phyloP scores from a whole-genome alignment of 2,113 vertebrate genomes.

The Petaurus breviceps region DNA sequence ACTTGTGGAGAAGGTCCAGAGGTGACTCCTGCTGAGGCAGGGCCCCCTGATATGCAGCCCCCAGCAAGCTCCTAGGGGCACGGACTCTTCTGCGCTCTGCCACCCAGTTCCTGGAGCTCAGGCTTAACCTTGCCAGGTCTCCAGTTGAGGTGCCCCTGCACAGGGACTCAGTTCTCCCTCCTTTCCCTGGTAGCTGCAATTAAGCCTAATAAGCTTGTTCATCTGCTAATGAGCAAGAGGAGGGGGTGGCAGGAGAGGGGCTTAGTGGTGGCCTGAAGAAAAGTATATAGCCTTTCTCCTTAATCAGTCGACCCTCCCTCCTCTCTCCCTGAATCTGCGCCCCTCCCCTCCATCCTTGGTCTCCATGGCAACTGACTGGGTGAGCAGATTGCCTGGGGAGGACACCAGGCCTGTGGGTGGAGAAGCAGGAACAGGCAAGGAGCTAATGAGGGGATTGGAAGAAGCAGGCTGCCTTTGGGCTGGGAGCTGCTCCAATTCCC shows the following conservation, averaged over 20 bases:
- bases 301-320: constrained; percentile 62
- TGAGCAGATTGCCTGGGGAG: constrained; percentile 73
- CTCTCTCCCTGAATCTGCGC: constrained; percentile 34
- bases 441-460: constrained; percentile 67
- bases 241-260: background rate
- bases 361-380: constrained; percentile 74
- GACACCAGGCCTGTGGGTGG: constrained; percentile 78
- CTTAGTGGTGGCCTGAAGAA: constrained; percentile 43
- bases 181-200: constrained; percentile 25
- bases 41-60: no score
- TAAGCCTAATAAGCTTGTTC: constrained; percentile 26
- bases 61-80: no score
- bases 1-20: background rate
- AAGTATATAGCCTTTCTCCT: constrained; percentile 56
- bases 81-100: background rate
- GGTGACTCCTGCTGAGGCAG: background rate
- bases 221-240: constrained; percentile 5
- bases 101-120: background rate
- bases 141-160: constrained; percentile 7
- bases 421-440: constrained; percentile 69
- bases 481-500: constrained; percentile 60
- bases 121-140: background rate
- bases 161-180: background rate
- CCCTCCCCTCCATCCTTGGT: constrained; percentile 47
- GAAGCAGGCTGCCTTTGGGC: constrained; percentile 14